phyloP scores from a whole-genome alignment of 2,113 vertebrate species.

The Pluvialis apricaria region DNA sequence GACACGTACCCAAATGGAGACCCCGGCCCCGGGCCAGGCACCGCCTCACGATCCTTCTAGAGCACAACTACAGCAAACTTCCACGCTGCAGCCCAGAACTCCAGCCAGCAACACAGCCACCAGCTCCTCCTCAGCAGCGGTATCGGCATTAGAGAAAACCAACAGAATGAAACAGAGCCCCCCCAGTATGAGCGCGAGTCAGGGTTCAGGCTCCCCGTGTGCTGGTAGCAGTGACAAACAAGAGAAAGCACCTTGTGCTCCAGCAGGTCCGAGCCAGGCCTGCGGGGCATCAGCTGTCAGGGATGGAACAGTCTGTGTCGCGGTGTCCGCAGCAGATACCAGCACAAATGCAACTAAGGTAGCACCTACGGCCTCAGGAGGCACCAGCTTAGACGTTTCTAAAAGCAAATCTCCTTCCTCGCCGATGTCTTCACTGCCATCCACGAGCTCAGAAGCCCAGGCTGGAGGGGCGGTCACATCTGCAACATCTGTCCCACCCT shows the following conservation, averaged over 20 bases:
- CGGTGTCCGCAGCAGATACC: background rate
- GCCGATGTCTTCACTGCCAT: background rate
- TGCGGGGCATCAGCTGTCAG: background rate
- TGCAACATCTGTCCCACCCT: background rate
- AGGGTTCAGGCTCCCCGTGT: background rate
- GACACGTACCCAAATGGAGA: constrained; percentile 13
- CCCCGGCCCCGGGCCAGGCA: constrained; percentile 18
- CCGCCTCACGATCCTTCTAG: constrained; percentile 58
- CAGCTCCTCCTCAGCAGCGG: constrained; percentile 36
- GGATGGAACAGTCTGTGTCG: background rate
- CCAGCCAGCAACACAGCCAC: constrained; percentile 11
- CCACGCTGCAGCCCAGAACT: constrained; percentile 37
- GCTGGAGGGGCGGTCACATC: background rate
- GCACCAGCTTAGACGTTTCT: background rate
- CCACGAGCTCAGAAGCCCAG: constrained; percentile 17
- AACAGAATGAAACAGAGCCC: background rate
- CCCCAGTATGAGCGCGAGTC: background rate
- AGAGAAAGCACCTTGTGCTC: background rate
- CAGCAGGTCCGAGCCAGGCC: background rate
- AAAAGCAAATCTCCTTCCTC: background rate
- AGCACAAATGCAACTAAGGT: background rate
- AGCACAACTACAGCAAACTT: constrained; percentile 80
- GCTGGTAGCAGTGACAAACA: background rate
- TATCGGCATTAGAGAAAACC: constrained; percentile 15
- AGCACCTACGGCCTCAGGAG: background rate